Percentiles rank a stretch among this genome's conserved stretches.
Conservation (phyloP, 2,797 vertebrate genomes). For the Cyprinella venusta region DNA sequence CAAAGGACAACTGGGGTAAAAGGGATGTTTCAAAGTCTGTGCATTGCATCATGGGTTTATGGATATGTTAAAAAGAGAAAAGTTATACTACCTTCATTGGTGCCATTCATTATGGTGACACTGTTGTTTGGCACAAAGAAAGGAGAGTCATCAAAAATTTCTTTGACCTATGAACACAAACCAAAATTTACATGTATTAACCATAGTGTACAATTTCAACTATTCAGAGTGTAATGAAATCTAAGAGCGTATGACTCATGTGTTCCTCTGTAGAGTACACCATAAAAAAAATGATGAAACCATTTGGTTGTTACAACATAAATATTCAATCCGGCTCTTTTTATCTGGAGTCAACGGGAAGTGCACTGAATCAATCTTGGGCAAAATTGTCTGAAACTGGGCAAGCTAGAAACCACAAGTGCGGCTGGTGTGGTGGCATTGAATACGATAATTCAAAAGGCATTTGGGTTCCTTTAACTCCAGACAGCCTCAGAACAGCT, state of each 20-base stretch:
- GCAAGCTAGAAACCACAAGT: constrained; percentile 71
- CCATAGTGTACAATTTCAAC: not conserved
- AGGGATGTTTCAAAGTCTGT: constrained; percentile 9
- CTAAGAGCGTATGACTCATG: constrained; percentile 10
- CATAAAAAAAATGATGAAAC: not conserved
- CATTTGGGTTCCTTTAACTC: constrained; percentile 70
- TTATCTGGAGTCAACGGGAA: constrained; percentile 51
- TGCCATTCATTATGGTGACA: constrained; percentile 94
- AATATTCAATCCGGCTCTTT: constrained; percentile 35
- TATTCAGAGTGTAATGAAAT: not conserved
- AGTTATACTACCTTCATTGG: constrained; percentile 85
- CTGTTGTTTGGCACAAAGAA: constrained; percentile 92
- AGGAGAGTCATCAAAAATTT: constrained; percentile 90
- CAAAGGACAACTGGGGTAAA: not conserved
- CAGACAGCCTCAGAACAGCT: constrained; percentile 81
- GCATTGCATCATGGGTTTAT: not conserved
- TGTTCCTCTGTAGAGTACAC: constrained; percentile 12
- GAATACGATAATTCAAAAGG: constrained; percentile 77
- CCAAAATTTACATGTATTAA: constrained; percentile 1
- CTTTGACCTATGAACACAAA: constrained; percentile 79
- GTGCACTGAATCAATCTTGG: constrained; percentile 56
- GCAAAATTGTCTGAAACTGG: constrained; percentile 65
- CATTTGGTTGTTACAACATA: constrained; percentile 30
- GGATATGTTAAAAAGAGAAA: constrained; percentile 14
- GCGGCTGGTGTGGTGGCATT: constrained; percentile 72